Percentiles rank a stretch among this genome's conserved stretches.
Conservation (phyloP, 2,113 vertebrate species). For the Ginglymostoma cirratum region DNA sequence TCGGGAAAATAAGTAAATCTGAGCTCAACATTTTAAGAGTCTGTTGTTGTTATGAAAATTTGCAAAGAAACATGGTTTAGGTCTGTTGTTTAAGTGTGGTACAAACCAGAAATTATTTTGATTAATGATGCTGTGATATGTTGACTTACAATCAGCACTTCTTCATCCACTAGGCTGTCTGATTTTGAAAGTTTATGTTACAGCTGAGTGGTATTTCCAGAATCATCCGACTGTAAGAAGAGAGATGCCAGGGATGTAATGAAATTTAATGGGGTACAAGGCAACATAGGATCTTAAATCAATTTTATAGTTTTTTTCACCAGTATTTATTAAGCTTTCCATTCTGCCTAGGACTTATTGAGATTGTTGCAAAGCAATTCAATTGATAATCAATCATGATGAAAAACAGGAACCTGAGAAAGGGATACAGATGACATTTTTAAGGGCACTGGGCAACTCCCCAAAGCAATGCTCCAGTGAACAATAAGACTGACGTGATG, state of each 20-base stretch:
- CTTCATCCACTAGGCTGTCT: neutral
- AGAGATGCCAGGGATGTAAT: neutral
- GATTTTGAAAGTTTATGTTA: neutral
- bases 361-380: conserved; percentile 16
- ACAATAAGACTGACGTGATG: neutral
- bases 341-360: neutral
- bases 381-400: neutral
- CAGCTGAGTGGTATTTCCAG: neutral
- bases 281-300: neutral
- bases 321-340: neutral
- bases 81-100: neutral
- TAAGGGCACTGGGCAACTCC: neutral
- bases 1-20: neutral
- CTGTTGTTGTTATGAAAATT: neutral
- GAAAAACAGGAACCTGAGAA: neutral
- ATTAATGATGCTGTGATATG: neutral
- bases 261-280: neutral
- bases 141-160: neutral
- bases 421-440: neutral
- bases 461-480: neutral
- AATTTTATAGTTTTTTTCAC: neutral
- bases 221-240: neutral
- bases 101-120: neutral
- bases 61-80: neutral
- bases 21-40: neutral